Base-by-base conservation (phyloP, 2,888 invertebrate species). In the Dyspetes luteomarginatus region DNA sequence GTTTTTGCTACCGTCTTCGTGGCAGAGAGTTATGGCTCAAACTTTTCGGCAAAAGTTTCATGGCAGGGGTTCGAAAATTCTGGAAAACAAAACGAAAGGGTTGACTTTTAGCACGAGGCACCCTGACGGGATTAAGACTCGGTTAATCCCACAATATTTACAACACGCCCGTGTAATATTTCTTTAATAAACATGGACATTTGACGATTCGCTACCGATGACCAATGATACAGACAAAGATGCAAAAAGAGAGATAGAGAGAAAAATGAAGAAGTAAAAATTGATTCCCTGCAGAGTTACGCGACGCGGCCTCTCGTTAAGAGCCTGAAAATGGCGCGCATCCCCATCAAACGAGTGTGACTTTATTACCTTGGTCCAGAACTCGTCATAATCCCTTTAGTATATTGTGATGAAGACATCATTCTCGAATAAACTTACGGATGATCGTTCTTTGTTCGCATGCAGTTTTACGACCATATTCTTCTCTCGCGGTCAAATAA, bases 121-220 rank as follows among this genome's bases (percentile, higher is more conserved):
- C 58, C 56, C 36, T 67, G 72, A 48, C 69, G 5, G 69, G 75
- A 72, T 81, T 72, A 71, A 68, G 67, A 41, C 45, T 60, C 52
- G 30, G 58, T 67, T 84, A 86, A 85, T 86, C 77, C 81, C 68
- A 69, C 77, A 84, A 85, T 88, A 86, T 88, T 85, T 87, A 87
- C 85, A 81, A 76, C 77, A 74, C 68, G 55, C 68, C 80, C 19
- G 72, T 62, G 68, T 52, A 75, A 67, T 65, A 76, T 79, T 80
- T 71, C 65, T 78, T 80, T 58, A 69, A 76, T 78, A 82, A 82
- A 79, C 76, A 82, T 77, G 75, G 62, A 77, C 77, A 78, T 82
- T 80, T 68, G 48, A 75, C 87, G 89, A 90, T 90, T 89, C 88
- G 89, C 88, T 89, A 88, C 82, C 52, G 56, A 75, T 28, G 68